Conservation (phyloP, 2,113 vertebrate species). For the Lepus americanus region DNA sequence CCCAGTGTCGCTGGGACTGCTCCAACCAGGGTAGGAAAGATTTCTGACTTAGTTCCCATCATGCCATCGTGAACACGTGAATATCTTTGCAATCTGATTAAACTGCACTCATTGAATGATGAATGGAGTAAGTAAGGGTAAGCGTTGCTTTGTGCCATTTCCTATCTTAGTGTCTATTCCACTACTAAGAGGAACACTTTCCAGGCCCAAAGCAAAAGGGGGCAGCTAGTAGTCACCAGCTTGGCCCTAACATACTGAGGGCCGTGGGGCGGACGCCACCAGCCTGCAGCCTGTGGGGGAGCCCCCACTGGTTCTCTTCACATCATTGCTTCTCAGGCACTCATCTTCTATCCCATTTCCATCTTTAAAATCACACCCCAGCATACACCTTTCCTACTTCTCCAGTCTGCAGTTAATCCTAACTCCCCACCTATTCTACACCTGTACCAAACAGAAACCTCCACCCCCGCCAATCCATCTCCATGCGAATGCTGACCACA, state of each 20-base stretch:
- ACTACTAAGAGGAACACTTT: neutral
- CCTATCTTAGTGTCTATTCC: neutral
- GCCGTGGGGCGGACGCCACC: neutral
- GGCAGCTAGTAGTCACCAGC: neutral
- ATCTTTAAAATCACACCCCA: neutral
- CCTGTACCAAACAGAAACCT: neutral
- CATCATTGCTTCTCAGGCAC: fast-evolving
- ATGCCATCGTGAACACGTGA: neutral
- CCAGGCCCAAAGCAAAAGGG: slow-evolving; percentile 1
- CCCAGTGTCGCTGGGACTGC: neutral
- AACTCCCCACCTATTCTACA: neutral
- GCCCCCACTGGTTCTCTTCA: neutral
- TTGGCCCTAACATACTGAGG: neutral
- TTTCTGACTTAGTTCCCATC: neutral
- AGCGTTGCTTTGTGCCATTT: neutral
- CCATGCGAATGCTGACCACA: too few relatives aligned
- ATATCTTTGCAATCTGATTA: slow-evolving; percentile 15
- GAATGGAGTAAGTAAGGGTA: neutral
- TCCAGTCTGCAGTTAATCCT: neutral
- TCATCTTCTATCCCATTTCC: neutral
- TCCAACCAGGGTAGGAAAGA: neutral
- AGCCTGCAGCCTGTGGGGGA: fast-evolving
- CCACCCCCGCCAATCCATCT: neutral
- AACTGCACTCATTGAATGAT: neutral
- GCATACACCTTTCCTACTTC: neutral